A percentile compares a stretch with the other conserved stretches of the same genome.
phyloP scores from a whole-genome alignment of 2,888 invertebrate species.

The Apomyelois bistriatella region DNA sequence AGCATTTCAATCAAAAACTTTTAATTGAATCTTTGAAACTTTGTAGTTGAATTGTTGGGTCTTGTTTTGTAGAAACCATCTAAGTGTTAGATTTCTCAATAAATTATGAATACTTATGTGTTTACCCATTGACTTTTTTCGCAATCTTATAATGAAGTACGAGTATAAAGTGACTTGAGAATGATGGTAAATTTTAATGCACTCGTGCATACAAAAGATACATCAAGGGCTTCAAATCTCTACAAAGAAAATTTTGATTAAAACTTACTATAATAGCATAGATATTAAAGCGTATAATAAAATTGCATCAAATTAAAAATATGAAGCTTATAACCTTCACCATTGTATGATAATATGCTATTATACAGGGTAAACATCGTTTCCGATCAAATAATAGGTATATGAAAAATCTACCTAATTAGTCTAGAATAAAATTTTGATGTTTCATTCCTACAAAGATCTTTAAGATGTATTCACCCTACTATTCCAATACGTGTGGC shows the following conservation, averaged over 20 bases:
- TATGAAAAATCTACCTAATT: no score
- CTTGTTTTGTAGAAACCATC: slow-evolving; percentile 35
- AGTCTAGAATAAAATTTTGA: no score
- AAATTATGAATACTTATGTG: slow-evolving; percentile 15
- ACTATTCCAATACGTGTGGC: no score
- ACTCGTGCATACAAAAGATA: background rate
- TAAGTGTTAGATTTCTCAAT: slow-evolving; percentile 8
- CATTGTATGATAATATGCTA: no score
- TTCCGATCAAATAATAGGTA: no score
- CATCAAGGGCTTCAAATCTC: background rate
- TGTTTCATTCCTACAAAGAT: no score
- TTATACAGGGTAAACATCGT: no score
- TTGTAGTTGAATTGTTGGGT: slow-evolving; percentile 38
- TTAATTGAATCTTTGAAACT: slow-evolving; percentile 29
- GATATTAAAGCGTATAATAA: no score
- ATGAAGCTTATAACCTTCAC: no score
- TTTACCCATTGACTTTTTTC: slow-evolving; percentile 22
- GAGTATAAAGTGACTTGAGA: slow-evolving; percentile 16
- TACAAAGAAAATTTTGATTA: background rate
- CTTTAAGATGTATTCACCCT: no score
- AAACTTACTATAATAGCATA: no score
- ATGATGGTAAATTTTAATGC: slow-evolving; percentile 18
- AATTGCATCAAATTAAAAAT: no score
- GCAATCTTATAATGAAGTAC: slow-evolving; percentile 26
- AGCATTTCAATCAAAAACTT: slow-evolving; percentile 23